phyloP scores from a whole-genome alignment of 37 sponge, comb jelly and placozoan genomes.

The Lycopodina hypogea region DNA sequence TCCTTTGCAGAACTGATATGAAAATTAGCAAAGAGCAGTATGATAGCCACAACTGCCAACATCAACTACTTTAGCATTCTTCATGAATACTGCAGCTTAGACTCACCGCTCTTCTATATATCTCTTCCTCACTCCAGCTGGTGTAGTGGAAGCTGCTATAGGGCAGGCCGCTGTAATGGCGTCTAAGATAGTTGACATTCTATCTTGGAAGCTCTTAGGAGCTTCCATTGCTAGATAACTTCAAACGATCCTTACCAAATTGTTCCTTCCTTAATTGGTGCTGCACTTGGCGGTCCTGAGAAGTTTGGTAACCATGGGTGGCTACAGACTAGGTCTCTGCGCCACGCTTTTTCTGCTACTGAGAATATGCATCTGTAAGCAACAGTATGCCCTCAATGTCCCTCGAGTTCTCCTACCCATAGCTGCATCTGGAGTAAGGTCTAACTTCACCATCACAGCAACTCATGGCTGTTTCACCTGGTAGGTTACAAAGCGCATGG shows the following conservation, averaged over 20 bases:
- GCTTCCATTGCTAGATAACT: neutral
- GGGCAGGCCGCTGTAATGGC: neutral
- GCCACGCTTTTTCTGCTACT: neutral
- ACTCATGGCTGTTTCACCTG: conserved; percentile 70
- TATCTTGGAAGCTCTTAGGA: neutral
- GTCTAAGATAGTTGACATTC: conserved; percentile 3
- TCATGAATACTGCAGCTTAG: too few species aligned
- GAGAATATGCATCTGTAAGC: neutral
- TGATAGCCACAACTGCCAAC: too few species aligned
- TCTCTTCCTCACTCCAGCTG: neutral
- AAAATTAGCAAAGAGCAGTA: too few species aligned
- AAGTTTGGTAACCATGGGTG: neutral
- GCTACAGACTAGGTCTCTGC: neutral
- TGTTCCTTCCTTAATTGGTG: neutral
- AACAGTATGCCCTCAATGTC: conserved; percentile 64
- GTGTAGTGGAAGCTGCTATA: neutral
- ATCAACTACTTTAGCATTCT: too few species aligned
- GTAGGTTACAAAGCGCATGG: conserved; percentile 15
- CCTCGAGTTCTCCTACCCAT: conserved; percentile 68
- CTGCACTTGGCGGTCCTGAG: neutral
- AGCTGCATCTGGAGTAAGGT: conserved; percentile 55
- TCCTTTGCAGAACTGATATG: too few species aligned
- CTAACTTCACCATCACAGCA: conserved; percentile 65
- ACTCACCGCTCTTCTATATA: neutral
- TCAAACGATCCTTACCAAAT: neutral